These are phyloP conservation scores for Drosophila tanythrix DNA, from an alignment of 2,888 invertebrate genomes.

Conservation along the genomic window DNA sequence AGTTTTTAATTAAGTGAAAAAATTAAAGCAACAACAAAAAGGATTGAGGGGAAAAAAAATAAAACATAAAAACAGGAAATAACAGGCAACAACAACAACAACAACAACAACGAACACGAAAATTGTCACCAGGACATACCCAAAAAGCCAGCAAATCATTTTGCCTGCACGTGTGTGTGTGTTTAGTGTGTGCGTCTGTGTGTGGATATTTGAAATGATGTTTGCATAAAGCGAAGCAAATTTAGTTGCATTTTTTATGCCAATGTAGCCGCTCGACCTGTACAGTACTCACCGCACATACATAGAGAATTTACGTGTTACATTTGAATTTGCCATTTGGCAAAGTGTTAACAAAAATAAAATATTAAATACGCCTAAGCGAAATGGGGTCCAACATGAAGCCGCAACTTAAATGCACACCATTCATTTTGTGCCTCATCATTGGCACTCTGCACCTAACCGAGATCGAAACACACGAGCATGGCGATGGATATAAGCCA, in stretches of 20 bases:
- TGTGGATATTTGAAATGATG: slow-evolving; percentile 51
- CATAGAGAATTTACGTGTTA: slow-evolving; percentile 30
- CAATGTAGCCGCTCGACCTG: slow-evolving; percentile 41
- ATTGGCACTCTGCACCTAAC: slow-evolving; percentile 59
- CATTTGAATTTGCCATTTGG: slow-evolving; percentile 34
- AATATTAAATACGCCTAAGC: neutral
- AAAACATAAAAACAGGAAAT: slow-evolving; percentile 17
- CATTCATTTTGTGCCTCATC: slow-evolving; percentile 68
- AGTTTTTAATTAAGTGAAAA: slow-evolving; percentile 78
- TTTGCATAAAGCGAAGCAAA: slow-evolving; percentile 63
- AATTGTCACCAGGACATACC: slow-evolving; percentile 44
- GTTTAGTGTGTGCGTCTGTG: slow-evolving; percentile 23
- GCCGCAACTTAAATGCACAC: slow-evolving; percentile 46
- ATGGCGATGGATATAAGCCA: slow-evolving; percentile 84
- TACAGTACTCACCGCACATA: slow-evolving; percentile 15
- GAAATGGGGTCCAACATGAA: slow-evolving; percentile 51
- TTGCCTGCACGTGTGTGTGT: slow-evolving; percentile 7
- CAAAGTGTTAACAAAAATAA: slow-evolving; percentile 7
- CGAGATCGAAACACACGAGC: slow-evolving; percentile 81
- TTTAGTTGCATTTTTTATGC: slow-evolving; percentile 66
- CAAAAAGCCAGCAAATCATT: slow-evolving; percentile 57
- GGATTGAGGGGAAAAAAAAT: slow-evolving; percentile 40
- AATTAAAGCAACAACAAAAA: slow-evolving; percentile 52
- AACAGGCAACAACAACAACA: slow-evolving; percentile 3
- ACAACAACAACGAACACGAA: slow-evolving; percentile 9